phyloP scores from a whole-genome alignment of 2,113 vertebrate species.

The Sterna hirundo region DNA sequence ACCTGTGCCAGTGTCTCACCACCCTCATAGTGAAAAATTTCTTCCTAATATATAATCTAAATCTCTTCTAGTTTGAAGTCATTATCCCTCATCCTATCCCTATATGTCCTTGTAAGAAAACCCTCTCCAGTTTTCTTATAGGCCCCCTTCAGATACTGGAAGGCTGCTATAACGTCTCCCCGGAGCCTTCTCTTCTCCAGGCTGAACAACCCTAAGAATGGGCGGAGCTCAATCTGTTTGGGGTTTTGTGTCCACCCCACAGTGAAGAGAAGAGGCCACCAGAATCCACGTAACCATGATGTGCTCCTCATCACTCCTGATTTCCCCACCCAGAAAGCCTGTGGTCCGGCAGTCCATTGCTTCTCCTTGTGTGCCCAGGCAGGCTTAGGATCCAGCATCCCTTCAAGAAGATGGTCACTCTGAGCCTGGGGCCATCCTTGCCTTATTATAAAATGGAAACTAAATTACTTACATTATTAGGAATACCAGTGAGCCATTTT shows the following conservation, averaged over 20 bases:
- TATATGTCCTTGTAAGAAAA: not conserved
- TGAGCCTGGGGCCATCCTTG: not conserved
- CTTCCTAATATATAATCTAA: not conserved
- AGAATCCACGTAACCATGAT: not conserved
- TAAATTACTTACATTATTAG: not conserved
- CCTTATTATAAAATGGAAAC: not conserved
- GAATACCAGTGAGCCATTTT: not conserved
- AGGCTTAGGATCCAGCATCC: not conserved
- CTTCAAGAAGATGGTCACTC: not conserved
- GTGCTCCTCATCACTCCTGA: accelerated
- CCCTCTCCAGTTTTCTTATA: not conserved
- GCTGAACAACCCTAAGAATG: not conserved
- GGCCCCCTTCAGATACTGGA: not conserved
- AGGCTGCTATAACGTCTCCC: not conserved
- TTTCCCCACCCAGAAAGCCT: not conserved
- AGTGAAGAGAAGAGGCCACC: not conserved
- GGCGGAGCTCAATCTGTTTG: not conserved
- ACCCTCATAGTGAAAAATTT: not conserved
- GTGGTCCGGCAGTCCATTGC: not conserved
- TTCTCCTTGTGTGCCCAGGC: accelerated
- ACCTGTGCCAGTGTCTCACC: not conserved
- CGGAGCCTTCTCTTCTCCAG: not conserved
- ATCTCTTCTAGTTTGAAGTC: not conserved
- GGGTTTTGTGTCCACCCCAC: not conserved
- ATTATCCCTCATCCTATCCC: not conserved